Base-by-base conservation (phyloP, 2,113 vertebrate species). In the Mohoua ochrocephala region DNA sequence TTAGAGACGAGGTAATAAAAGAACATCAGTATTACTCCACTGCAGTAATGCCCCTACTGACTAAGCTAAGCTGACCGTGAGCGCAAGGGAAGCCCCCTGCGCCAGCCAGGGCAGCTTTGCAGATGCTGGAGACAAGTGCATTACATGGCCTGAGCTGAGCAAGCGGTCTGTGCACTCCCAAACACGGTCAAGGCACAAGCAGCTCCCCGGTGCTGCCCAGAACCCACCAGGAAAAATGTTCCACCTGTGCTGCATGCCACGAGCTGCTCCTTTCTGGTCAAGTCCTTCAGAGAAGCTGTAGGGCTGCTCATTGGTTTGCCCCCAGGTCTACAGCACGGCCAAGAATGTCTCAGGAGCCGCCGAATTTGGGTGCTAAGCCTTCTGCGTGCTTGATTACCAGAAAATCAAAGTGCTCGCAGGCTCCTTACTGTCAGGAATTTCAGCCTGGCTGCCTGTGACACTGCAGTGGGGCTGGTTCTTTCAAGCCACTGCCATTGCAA, bases 211-310 rank as follows among this genome's bases (percentile, higher is more conserved):
- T 0, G 0, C 85, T 81, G 64, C 41, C 28, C 1, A 26, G 30
- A 87, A 18, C 15, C 50, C 60, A 35, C 3, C 28, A 18, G 67
- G 75, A 24, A 67, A 61, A 70, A 49, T 0, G 0, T 12, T 54
- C 63, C 0, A 1, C 26, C 53, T 26, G 37, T 0, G 0, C 44
- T 4, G 0, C 35, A 3, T 1, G 1, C 70, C 27, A 4, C 2
- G 3, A 30, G 45, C 93, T 28, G 26, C 41, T 75, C 21, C 41
- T 42, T 42, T 6, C 1, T 1, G 39, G 27, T 49, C 57, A 59
- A 54, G 23, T 14, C 52, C 18, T 35, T 26, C 53, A 31, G 35
- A 28, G 28, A 26, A 77, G 35, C 41, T 1, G 1, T 2, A 23
- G 3, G 2, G 33, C 49, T 64, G 41, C 41, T 89, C 12, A 4